Evolutionary conservation across 2,888 invertebrate species (phyloP).

Genomic region (Mactromeris polynyma): DNA sequence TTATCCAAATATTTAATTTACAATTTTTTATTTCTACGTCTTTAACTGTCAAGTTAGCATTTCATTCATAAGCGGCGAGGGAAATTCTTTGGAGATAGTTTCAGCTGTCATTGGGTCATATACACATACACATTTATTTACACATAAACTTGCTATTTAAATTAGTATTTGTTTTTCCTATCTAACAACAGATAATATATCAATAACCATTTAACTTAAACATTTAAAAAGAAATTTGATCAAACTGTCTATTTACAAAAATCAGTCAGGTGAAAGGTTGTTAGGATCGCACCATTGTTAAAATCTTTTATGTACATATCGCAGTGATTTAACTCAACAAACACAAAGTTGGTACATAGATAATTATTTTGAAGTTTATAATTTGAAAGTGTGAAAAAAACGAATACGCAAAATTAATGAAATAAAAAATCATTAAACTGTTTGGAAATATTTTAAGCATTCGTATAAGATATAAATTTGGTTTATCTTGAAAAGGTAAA

Average conservation of each 20-base stretch:
- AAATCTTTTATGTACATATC: constrained; percentile 12
- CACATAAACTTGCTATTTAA: not conserved
- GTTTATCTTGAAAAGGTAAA: not conserved
- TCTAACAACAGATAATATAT: not conserved
- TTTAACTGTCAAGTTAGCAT: not conserved
- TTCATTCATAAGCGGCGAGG: not conserved
- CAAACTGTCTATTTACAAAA: not conserved
- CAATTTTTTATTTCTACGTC: not conserved
- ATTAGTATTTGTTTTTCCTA: constrained; percentile 1
- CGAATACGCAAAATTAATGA: not conserved
- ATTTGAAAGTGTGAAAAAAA: not conserved
- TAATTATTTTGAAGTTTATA: not conserved
- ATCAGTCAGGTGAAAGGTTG: not conserved
- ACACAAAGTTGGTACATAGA: not conserved
- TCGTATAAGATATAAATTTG: not conserved
- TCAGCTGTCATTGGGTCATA: not conserved
- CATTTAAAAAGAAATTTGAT: constrained; percentile 18
- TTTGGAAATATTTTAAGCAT: not conserved
- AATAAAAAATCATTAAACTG: not conserved
- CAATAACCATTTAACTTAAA: not conserved
- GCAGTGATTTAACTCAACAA: not conserved
- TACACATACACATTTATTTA: not conserved
- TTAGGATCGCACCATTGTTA: not conserved
- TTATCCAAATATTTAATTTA: not conserved
- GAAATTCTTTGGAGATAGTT: not conserved